These are phyloP conservation scores for Magallana ariakensis DNA, from an alignment of 1,140 invertebrate species.

Conservation along the genomic window DNA sequence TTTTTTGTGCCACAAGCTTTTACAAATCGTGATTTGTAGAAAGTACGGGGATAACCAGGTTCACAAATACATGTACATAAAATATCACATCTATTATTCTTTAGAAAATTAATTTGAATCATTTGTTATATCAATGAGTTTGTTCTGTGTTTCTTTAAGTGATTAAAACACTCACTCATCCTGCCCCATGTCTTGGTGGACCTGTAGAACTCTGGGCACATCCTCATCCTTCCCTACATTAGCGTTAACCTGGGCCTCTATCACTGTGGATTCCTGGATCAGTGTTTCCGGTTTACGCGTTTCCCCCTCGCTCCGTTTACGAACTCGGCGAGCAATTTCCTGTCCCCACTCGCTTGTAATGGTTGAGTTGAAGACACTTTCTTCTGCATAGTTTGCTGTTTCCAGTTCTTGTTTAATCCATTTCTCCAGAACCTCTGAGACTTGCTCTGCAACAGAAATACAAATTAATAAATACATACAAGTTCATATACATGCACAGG, in stretches of 20 bases:
- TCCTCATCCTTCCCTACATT: slow-evolving; percentile 38
- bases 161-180: slow-evolving; percentile 64
- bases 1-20: too few relatives aligned
- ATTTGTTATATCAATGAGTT: too few relatives aligned
- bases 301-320: not conserved
- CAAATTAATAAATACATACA: not conserved
- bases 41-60: too few relatives aligned
- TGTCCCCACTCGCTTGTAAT: slow-evolving; percentile 68
- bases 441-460: slow-evolving; percentile 64
- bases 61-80: too few relatives aligned
- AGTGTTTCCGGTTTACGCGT: not conserved
- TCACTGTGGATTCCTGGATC: slow-evolving; percentile 33
- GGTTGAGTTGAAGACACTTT: slow-evolving; percentile 72
- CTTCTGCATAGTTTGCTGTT: slow-evolving; percentile 61
- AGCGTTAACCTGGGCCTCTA: slow-evolving; percentile 48
- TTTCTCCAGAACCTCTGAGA: slow-evolving; percentile 72
- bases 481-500: too few relatives aligned
- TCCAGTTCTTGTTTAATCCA: slow-evolving; percentile 65
- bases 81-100: too few relatives aligned
- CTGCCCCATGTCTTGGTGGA: slow-evolving; percentile 73
- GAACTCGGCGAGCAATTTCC: slow-evolving; percentile 47
- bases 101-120: too few relatives aligned
- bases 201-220: slow-evolving; percentile 61
- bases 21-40: too few relatives aligned
- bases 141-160: too few relatives aligned